phyloP scores from a whole-genome alignment of 2,888 invertebrate species.

The Hyalella azteca region DNA sequence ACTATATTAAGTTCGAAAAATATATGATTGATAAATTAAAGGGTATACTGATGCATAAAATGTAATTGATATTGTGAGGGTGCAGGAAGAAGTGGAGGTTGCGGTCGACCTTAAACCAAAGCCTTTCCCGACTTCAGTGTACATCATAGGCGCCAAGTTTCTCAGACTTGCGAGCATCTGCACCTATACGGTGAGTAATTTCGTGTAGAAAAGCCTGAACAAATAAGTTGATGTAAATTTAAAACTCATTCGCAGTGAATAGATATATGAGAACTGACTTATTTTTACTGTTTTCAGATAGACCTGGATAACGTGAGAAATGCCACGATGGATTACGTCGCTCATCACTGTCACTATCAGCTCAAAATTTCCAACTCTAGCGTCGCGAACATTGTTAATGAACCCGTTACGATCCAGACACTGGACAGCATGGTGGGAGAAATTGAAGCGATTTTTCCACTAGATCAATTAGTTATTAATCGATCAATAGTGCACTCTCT shows the following conservation, averaged over 20 bases:
- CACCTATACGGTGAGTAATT: neutral
- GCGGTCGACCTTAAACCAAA: too few species aligned
- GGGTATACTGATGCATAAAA: too few species aligned
- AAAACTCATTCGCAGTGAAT: too few species aligned
- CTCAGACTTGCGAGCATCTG: neutral
- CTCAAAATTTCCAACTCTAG: neutral
- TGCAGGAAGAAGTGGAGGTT: too few species aligned
- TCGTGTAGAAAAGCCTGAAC: too few species aligned
- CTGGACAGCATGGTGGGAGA: neutral
- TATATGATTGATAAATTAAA: too few species aligned
- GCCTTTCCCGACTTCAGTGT: neutral
- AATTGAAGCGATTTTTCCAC: neutral
- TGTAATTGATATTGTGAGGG: too few species aligned
- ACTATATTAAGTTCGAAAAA: too few species aligned
- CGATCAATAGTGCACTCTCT: neutral
- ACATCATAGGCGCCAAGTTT: neutral
- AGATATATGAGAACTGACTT: too few species aligned
- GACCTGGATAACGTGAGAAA: neutral
- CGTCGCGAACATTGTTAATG: neutral
- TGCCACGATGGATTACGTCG: neutral
- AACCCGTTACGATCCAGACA: neutral
- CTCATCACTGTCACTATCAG: neutral
- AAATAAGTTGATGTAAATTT: too few species aligned
- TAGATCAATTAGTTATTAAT: neutral
- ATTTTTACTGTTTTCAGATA: too few species aligned